Conservation (phyloP, 2,113 vertebrate genomes). For the Anoplopoma fimbria region DNA sequence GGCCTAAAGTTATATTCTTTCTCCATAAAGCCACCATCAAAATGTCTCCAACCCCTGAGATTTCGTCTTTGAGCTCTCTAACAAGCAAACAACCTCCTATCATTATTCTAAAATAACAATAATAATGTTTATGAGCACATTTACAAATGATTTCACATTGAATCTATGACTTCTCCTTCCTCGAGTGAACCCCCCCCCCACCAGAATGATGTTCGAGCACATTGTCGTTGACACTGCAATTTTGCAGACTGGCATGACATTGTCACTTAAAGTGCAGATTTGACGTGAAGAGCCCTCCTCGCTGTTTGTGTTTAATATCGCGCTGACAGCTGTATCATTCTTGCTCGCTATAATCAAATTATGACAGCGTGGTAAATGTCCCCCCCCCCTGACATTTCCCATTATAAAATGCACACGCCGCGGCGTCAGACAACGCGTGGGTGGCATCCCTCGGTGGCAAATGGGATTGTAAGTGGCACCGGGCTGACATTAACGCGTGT, state of each 20-base stretch:
- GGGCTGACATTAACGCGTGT: constrained; percentile 57
- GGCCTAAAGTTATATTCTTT: not conserved
- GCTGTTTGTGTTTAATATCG: constrained; percentile 75
- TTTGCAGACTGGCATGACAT: constrained; percentile 62
- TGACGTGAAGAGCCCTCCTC: constrained; percentile 63
- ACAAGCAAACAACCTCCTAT: constrained; percentile 30
- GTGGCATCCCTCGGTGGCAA: constrained; percentile 67
- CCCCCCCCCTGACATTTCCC: constrained; percentile 78
- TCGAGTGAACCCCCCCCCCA: constrained; percentile 45
- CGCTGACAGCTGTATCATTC: constrained; percentile 79
- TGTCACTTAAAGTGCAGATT: constrained; percentile 78
- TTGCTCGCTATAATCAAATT: constrained; percentile 80
- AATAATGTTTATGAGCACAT: constrained; percentile 41
- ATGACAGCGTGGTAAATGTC: constrained; percentile 77
- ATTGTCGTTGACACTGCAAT: constrained; percentile 79
- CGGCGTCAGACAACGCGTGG: constrained; percentile 73
- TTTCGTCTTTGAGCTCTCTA: not conserved
- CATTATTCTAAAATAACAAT: constrained; percentile 36
- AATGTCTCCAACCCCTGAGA: not conserved
- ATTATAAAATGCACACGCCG: constrained; percentile 79
- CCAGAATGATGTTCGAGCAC: constrained; percentile 69
- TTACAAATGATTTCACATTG: constrained; percentile 20
- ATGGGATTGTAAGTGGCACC: constrained; percentile 78
- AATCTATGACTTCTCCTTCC: constrained; percentile 31
- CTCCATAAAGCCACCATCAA: not conserved